Evolutionary conservation across 2,888 invertebrate genomes (phyloP), one percentile per base, ranked within the genome.

Genomic region (Helleia helle): DNA sequence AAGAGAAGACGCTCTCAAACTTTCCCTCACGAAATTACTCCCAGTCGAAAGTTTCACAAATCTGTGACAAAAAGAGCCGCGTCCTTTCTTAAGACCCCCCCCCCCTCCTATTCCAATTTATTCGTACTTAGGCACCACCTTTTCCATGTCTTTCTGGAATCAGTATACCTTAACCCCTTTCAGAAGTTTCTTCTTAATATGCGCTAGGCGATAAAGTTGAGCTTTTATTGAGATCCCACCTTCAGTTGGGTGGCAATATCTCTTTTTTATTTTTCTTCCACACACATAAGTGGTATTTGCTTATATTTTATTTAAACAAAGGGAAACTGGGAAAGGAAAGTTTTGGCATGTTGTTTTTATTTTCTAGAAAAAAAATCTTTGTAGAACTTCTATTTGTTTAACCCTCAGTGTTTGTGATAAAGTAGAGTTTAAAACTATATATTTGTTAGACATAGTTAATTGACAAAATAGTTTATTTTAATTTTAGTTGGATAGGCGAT

Each of bases 81-180:
- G 31, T 36, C 47, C 47, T 47, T 49, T 46, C 49, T 51, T 48
- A 47, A 49, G 42, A 38, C 43, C 49, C 43, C 47, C 18, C n/a
- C 18, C 5, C 18, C 18, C 18, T 18, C 22, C 44, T 51, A 66
- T 69, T 69, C 60, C 65, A 67, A 71, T 69, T 66, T 72, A 69
- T 68, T 68, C 56, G 53, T 50, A 56, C 60, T 54, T 55, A 65
- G 65, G 75, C 59, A 65, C 79, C 76, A 76, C 77, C 80, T 77
- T 73, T 58, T 58, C 54, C 54, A 39, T 57, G 58, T 84, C 68
- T 71, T 60, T 55, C 62, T 60, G 62, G 65, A 71, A 71, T 71
- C 71, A 69, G 67, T 70, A 67, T 71, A 60, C 63, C 58, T 70
- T 64, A 69, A 73, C 74, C 80, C 75, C 76, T 76, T 76, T 74